These are phyloP conservation scores for Helobdella robusta DNA, from an alignment of 2,888 invertebrate species.

Conservation along the genomic window DNA sequence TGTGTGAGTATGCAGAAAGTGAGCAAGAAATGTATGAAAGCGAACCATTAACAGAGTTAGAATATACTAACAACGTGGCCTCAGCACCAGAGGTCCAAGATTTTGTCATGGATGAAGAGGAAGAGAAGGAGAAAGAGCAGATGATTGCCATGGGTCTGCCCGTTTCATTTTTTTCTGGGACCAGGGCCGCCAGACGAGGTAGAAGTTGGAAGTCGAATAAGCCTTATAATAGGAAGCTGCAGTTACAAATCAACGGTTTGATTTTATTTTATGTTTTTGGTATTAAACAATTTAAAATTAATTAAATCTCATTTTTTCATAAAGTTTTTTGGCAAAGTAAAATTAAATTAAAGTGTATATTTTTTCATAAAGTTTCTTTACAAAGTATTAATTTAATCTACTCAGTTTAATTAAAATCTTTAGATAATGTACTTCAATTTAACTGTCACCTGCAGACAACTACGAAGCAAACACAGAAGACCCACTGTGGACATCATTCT, in stretches of 20 bases:
- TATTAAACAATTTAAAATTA: too few relatives aligned
- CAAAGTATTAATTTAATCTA: too few relatives aligned
- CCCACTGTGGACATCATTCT: slow-evolving; percentile 28
- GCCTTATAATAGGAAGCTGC: neutral
- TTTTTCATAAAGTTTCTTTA: too few relatives aligned
- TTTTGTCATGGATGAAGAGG: neutral
- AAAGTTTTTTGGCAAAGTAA: too few relatives aligned
- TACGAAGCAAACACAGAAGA: too few relatives aligned
- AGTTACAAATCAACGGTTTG: neutral
- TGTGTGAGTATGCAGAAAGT: neutral
- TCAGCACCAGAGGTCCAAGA: too few relatives aligned
- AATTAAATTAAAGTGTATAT: too few relatives aligned
- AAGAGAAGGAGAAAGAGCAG: neutral
- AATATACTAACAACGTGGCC: too few relatives aligned
- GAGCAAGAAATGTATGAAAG: neutral
- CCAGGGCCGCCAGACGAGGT: neutral
- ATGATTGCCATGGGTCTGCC: slow-evolving; percentile 35
- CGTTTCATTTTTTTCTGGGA: slow-evolving; percentile 26
- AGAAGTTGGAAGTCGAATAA: neutral
- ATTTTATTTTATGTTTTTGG: neutral
- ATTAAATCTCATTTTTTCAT: too few relatives aligned
- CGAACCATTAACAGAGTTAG: neutral
- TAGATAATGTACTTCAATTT: too few relatives aligned
- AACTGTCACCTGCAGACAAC: too few relatives aligned
- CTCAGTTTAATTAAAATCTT: too few relatives aligned